Percentiles rank a stretch among this genome's conserved stretches.
phyloP scores from a whole-genome alignment of 2,888 invertebrate genomes.

The Drosophila mimica region DNA sequence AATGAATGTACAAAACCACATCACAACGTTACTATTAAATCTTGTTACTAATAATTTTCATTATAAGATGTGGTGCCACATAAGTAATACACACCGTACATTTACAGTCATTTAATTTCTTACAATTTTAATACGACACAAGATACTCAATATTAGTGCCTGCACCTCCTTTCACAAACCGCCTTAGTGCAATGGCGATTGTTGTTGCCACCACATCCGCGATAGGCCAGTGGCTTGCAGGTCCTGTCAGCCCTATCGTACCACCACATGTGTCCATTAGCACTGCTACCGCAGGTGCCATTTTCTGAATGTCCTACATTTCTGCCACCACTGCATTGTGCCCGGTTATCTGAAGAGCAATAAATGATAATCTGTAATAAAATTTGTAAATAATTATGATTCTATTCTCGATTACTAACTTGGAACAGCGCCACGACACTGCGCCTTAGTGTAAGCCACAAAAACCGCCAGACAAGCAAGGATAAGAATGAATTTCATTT shows the following conservation, averaged over 20 bases:
- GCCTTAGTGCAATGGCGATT: slow-evolving; percentile 18
- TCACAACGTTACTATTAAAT: neutral
- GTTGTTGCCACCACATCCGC: slow-evolving; percentile 27
- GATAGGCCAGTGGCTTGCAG: slow-evolving; percentile 8
- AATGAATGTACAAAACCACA: neutral
- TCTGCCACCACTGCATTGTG: neutral
- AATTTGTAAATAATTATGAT: neutral
- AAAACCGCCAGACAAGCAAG: slow-evolving; percentile 14
- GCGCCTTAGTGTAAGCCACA: too few relatives aligned
- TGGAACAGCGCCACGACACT: too few relatives aligned
- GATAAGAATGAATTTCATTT: slow-evolving; percentile 30
- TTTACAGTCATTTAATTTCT: too few relatives aligned
- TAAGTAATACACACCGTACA: too few relatives aligned
- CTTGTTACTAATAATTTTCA: too few relatives aligned
- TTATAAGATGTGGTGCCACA: too few relatives aligned
- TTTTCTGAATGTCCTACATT: neutral
- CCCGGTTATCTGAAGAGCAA: neutral
- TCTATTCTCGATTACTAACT: neutral
- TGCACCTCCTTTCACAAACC: slow-evolving; percentile 2
- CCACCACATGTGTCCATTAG: slow-evolving; percentile 11
- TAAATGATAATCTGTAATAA: neutral
- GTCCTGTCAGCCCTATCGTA: neutral
- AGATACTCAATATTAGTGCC: too few relatives aligned
- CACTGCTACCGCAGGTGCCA: neutral
- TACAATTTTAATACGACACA: too few relatives aligned